These are phyloP conservation scores for Pangasianodon gigas DNA, from an alignment of 2,113 vertebrate genomes.

Conservation along the genomic window DNA sequence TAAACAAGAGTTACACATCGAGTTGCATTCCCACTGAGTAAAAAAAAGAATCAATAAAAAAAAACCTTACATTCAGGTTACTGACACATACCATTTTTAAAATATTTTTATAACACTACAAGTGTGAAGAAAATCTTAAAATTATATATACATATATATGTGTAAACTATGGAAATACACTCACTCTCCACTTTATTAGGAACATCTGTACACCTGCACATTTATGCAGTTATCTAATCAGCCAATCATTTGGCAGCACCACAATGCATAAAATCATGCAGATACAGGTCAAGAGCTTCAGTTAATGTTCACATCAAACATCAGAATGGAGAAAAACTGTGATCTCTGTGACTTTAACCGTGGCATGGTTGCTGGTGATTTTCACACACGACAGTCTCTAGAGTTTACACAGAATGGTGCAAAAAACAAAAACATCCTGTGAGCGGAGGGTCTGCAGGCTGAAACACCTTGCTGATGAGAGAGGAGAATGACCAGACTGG, in stretches of 20 bases:
- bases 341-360: not conserved
- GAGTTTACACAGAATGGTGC: not conserved
- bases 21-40: not conserved
- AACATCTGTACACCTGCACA: not conserved
- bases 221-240: not conserved
- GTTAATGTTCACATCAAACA: not conserved
- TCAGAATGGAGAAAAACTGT: not conserved
- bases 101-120: not conserved
- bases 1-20: not conserved
- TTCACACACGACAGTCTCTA: not conserved
- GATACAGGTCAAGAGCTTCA: not conserved
- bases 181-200: not conserved
- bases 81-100: not conserved
- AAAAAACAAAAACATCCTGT: not conserved
- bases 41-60: not conserved
- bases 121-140: not conserved
- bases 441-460: not conserved
- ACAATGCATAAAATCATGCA: not conserved
- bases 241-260: not conserved
- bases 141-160: too few relatives aligned
- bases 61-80: too few relatives aligned
- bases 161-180: not conserved
- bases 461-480: not conserved
- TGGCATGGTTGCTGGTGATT: not conserved
- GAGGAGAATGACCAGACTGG: too few relatives aligned